These are phyloP conservation scores for Phrynosoma blainvillii DNA, from an alignment of 2,113 vertebrate species.

Conservation along the genomic window DNA sequence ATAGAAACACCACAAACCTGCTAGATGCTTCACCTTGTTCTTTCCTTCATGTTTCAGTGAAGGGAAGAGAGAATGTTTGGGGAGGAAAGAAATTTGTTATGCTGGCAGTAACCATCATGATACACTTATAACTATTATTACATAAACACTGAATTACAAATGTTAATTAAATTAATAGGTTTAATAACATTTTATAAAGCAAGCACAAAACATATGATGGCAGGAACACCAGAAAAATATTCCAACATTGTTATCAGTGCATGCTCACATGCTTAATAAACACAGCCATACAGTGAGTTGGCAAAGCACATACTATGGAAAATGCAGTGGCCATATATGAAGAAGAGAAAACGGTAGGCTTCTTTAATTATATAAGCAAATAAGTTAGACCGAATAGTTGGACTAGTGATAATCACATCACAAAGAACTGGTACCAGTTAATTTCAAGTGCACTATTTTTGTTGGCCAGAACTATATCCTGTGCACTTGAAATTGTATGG, in stretches of 20 bases:
- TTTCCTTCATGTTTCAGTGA: slow-evolving; percentile 86
- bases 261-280: slow-evolving; percentile 73
- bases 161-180: slow-evolving; percentile 54
- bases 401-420: slow-evolving; percentile 26
- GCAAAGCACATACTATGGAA: slow-evolving; percentile 71
- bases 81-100: slow-evolving; percentile 45
- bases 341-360: slow-evolving; percentile 60
- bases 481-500: not conserved
- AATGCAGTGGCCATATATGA: slow-evolving; percentile 63
- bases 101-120: slow-evolving; percentile 50
- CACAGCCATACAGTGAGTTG: slow-evolving; percentile 72
- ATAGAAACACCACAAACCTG: slow-evolving; percentile 87
- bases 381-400: slow-evolving; percentile 44
- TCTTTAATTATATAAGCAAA: slow-evolving; percentile 54
- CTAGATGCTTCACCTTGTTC: slow-evolving; percentile 90
- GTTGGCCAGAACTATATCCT: slow-evolving; percentile 12
- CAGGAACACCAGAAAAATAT: slow-evolving; percentile 51
- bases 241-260: slow-evolving; percentile 52
- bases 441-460: slow-evolving; percentile 28
- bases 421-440: slow-evolving; percentile 27
- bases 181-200: slow-evolving; percentile 55
- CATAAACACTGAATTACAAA: slow-evolving; percentile 44
- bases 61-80: slow-evolving; percentile 74
- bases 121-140: slow-evolving; percentile 61
- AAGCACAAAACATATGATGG: slow-evolving; percentile 58